Evolutionary conservation across 2,797 vertebrate genomes (phyloP).

Genomic region (Oceanodroma leucorhoa): DNA sequence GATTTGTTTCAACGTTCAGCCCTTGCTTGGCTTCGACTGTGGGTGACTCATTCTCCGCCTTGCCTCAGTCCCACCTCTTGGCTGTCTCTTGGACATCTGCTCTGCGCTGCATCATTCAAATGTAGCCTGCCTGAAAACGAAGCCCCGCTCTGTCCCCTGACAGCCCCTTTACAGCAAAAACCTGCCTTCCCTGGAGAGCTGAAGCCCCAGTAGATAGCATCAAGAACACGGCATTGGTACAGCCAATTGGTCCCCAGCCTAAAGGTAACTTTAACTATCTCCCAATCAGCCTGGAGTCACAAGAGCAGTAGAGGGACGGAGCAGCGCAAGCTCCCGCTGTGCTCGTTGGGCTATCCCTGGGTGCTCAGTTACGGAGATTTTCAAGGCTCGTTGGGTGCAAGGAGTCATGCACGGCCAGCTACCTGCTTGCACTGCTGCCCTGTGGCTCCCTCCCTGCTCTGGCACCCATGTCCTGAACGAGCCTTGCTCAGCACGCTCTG

Average conservation of each 20-base stretch:
- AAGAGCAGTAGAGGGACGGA: background rate
- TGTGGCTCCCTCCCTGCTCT: background rate
- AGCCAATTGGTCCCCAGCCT: background rate
- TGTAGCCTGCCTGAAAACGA: background rate
- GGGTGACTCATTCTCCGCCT: slow-evolving; percentile 38
- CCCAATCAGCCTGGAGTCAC: background rate
- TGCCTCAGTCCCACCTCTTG: slow-evolving; percentile 25
- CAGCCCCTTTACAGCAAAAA: background rate
- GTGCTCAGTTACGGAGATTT: background rate
- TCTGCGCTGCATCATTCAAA: background rate
- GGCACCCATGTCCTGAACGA: accelerated
- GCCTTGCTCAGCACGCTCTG: accelerated
- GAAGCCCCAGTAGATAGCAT: background rate
- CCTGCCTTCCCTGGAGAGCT: background rate
- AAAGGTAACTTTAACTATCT: background rate
- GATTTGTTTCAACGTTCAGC: background rate
- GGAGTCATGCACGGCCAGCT: background rate
- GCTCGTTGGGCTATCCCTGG: background rate
- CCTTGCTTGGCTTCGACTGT: slow-evolving; percentile 5
- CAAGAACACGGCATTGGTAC: background rate
- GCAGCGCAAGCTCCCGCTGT: background rate
- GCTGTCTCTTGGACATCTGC: slow-evolving; percentile 40
- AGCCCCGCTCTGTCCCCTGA: background rate
- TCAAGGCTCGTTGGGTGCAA: background rate
- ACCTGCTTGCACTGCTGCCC: background rate